Conservation (phyloP, 2,888 invertebrate genomes). For the Parnassius apollo region DNA sequence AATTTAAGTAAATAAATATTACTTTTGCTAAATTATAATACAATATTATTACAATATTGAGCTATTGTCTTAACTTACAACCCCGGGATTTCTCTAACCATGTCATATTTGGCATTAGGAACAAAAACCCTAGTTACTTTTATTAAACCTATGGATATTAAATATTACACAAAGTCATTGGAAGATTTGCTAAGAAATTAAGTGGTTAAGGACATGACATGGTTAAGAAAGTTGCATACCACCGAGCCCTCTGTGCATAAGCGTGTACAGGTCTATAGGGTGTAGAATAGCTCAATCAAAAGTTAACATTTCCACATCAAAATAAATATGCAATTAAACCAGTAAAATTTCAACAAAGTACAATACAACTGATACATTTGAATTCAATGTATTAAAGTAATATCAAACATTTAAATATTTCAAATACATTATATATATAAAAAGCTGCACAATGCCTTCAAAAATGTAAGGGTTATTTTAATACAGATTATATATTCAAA, state of each 20-base stretch:
- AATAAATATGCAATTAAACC: constrained; percentile 44
- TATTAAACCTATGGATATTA: constrained; percentile 34
- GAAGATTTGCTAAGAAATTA: constrained; percentile 41
- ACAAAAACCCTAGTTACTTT: constrained; percentile 10
- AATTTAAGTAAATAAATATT: constrained; percentile 64
- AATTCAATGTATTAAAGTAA: not conserved
- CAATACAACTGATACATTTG: not conserved
- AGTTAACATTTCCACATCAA: constrained; percentile 34
- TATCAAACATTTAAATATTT: constrained; percentile 17
- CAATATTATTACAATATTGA: constrained; percentile 60
- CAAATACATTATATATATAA: constrained; percentile 10
- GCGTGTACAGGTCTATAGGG: constrained; percentile 62
- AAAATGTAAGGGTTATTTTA: constrained; percentile 8
- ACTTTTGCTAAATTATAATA: constrained; percentile 59
- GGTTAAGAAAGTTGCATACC: constrained; percentile 76
- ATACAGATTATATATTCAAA: constrained; percentile 43
- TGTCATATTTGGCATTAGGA: constrained; percentile 50
- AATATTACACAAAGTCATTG: constrained; percentile 61
- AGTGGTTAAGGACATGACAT: constrained; percentile 54
- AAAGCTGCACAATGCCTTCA: constrained; percentile 9
- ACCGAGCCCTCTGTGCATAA: constrained; percentile 69
- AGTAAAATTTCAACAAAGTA: constrained; percentile 3
- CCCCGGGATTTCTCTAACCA: constrained; percentile 76
- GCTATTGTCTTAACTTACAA: constrained; percentile 78
- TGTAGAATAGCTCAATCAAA: constrained; percentile 62